These are phyloP conservation scores for Aegithalos caudatus DNA, from an alignment of 2,113 vertebrate species.

Conservation along the genomic window DNA sequence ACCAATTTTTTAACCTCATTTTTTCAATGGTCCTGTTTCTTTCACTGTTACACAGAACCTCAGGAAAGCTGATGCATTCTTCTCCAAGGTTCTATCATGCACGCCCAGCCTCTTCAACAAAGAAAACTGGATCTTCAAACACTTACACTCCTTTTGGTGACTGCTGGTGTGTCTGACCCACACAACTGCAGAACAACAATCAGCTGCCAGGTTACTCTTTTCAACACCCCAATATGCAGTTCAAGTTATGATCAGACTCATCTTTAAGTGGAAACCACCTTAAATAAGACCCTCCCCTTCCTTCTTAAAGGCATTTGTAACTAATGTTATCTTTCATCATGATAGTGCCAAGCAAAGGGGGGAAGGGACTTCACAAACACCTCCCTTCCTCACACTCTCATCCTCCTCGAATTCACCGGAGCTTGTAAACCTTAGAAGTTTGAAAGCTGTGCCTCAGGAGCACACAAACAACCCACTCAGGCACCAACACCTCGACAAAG, in stretches of 20 bases:
- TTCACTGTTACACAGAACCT: background rate
- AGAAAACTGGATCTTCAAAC: background rate
- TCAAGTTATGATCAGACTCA: background rate
- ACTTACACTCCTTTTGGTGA: background rate
- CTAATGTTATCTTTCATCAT: background rate
- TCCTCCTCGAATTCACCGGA: background rate
- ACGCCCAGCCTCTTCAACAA: accelerated
- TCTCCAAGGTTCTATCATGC: background rate
- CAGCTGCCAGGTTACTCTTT: background rate
- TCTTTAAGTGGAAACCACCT: background rate
- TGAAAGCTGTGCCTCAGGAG: background rate
- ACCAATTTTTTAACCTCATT: background rate
- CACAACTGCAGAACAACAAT: background rate
- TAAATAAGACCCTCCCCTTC: background rate
- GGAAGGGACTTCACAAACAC: background rate
- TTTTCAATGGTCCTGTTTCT: background rate
- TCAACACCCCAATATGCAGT: background rate
- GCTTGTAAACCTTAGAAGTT: background rate
- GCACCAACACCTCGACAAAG: accelerated
- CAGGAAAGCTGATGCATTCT: background rate
- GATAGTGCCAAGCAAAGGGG: background rate
- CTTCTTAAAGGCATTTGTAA: background rate
- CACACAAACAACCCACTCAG: background rate
- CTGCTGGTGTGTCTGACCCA: background rate
- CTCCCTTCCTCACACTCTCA: background rate